Conservation (phyloP, 2,888 invertebrate species). For the Gonocerus acuteangulatus region DNA sequence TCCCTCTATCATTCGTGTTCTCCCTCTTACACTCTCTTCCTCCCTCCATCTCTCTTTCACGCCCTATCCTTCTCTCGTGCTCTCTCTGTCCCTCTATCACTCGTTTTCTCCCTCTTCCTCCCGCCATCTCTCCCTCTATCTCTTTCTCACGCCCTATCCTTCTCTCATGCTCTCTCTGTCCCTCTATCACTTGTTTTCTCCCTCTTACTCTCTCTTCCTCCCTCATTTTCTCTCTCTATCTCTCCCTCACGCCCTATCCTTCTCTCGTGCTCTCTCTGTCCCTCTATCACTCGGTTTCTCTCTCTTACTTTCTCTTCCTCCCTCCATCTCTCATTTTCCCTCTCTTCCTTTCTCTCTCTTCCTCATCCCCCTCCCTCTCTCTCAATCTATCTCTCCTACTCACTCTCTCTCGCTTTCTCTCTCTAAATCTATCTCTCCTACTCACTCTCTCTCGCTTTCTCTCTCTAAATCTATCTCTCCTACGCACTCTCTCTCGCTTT, state of each 20-base stretch:
- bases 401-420: too few relatives aligned
- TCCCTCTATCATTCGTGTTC: too few relatives aligned
- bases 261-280: neutral
- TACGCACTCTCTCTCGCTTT: too few relatives aligned
- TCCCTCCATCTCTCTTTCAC: too few relatives aligned
- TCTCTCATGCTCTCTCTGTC: neutral
- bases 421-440: neutral
- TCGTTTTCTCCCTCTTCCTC: neutral
- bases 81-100: too few relatives aligned
- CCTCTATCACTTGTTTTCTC: neutral
- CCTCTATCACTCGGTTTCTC: neutral
- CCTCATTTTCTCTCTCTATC: neutral
- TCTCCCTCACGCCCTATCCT: neutral
- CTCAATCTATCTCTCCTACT: neutral
- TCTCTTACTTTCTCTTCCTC: neutral
- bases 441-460: too few relatives aligned
- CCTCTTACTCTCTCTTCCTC: neutral
- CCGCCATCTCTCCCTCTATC: slow-evolving; percentile 1
- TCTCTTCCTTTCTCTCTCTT: too few relatives aligned
- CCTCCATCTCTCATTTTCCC: neutral
- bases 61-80: too few relatives aligned
- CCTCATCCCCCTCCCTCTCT: neutral
- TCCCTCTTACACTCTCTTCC: neutral
- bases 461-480: too few relatives aligned
- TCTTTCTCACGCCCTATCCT: slow-evolving; percentile 4